These are phyloP conservation scores for Dreissena polymorpha DNA, from an alignment of 1,140 invertebrate species.

Conservation along the genomic window DNA sequence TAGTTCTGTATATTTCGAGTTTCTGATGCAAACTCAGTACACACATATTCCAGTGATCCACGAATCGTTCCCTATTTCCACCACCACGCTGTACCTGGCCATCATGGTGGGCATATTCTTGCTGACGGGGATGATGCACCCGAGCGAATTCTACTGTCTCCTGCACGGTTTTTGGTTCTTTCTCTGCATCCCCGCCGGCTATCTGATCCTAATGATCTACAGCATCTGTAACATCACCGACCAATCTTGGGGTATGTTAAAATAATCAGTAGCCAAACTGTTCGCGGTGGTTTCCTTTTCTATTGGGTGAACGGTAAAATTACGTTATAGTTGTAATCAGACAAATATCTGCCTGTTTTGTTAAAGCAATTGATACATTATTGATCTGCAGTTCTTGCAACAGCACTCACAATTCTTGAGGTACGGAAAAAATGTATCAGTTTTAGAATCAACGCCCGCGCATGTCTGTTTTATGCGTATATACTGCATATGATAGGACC, in stretches of 20 bases:
- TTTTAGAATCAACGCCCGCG: no score
- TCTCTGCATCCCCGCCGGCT: slow-evolving; percentile 73
- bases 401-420: background rate
- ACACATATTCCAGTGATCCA: slow-evolving; percentile 60
- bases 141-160: slow-evolving; percentile 78
- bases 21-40: no score
- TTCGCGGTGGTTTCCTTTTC: background rate
- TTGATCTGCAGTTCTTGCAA: background rate
- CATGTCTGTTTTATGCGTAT: no score
- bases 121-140: slow-evolving; percentile 89
- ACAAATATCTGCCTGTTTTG: no score
- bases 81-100: slow-evolving; percentile 67
- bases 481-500: no score
- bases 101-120: slow-evolving; percentile 80
- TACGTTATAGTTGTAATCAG: no score
- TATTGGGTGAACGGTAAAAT: no score
- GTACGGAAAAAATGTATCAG: background rate
- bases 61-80: slow-evolving; percentile 61
- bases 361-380: background rate
- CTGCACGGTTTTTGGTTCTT: slow-evolving; percentile 71
- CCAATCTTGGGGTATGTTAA: slow-evolving; percentile 71
- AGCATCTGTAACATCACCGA: slow-evolving; percentile 75
- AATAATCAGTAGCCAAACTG: no score
- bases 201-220: slow-evolving; percentile 74
- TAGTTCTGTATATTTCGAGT: no score